A percentile compares a stretch with the other conserved stretches of the same genome.
Conservation (phyloP, 2,113 vertebrate genomes). For the Microcebus jonahi region DNA sequence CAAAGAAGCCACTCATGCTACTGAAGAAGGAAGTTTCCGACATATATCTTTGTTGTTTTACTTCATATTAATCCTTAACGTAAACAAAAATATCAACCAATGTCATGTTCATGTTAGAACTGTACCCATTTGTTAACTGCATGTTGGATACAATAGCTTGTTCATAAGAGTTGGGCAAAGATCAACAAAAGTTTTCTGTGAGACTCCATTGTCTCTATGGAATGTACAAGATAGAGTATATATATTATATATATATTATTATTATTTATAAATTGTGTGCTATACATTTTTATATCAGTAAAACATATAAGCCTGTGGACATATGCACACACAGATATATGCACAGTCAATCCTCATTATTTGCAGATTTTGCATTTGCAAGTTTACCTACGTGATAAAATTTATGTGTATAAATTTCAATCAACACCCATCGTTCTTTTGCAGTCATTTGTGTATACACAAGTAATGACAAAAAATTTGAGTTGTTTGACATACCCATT, state of each 20-base stretch:
- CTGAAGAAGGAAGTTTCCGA: neutral
- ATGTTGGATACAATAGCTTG: neutral
- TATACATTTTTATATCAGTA: neutral
- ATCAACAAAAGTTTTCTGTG: neutral
- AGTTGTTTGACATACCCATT: neutral
- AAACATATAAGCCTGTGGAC: neutral
- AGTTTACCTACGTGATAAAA: neutral
- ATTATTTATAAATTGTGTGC: neutral
- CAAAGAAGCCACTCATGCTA: neutral
- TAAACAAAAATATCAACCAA: neutral
- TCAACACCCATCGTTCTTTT: neutral
- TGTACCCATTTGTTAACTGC: neutral
- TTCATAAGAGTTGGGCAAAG: neutral
- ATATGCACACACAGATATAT: fast-evolving
- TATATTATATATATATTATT: neutral
- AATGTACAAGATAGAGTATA: no score
- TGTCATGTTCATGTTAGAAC: neutral
- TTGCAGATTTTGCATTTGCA: neutral
- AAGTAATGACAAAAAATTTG: neutral
- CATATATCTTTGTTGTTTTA: neutral
- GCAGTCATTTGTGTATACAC: neutral
- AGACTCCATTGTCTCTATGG: no score
- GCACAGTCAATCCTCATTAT: neutral
- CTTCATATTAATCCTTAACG: neutral
- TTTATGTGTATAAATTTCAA: neutral